Evolutionary conservation across 2,888 invertebrate genomes (phyloP).

Genomic region (Embidobia sp.): DNA sequence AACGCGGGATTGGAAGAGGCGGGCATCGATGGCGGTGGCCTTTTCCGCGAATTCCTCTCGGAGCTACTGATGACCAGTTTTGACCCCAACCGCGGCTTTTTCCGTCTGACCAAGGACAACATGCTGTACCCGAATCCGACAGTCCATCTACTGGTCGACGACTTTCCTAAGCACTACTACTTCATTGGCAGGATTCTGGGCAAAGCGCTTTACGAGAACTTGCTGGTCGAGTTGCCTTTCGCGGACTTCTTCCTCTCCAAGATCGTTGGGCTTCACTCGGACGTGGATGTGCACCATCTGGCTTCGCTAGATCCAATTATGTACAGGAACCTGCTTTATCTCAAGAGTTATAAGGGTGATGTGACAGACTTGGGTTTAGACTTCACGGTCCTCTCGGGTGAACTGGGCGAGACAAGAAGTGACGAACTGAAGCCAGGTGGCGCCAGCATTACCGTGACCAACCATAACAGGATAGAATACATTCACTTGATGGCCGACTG

Average conservation of each 20-base stretch:
- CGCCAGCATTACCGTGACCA: conserved; percentile 93
- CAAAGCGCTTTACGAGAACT: conserved; percentile 97
- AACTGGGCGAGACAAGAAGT: conserved; percentile 93
- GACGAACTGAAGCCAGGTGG: conserved; percentile 96
- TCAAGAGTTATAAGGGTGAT: conserved; percentile 93
- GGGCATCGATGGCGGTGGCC: conserved; percentile 98
- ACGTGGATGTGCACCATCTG: conserved; percentile 94
- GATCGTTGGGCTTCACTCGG: conserved; percentile 89
- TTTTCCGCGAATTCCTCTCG: conserved; percentile 97
- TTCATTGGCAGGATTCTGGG: conserved; percentile 92
- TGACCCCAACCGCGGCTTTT: conserved; percentile 98
- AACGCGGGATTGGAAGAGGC: conserved; percentile 96
- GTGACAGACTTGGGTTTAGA: conserved; percentile 94
- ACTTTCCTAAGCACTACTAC: conserved; percentile 94
- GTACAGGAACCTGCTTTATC: conserved; percentile 93
- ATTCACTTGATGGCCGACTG: conserved; percentile 98
- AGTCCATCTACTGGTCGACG: conserved; percentile 91
- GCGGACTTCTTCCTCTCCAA: conserved; percentile 98
- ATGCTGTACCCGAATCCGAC: conserved; percentile 98
- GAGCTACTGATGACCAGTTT: conserved; percentile 97
- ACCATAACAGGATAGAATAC: conserved; percentile 96
- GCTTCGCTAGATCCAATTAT: conserved; percentile 96
- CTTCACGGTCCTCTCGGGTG: conserved; percentile 95
- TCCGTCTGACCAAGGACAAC: conserved; percentile 93
- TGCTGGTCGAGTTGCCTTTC: conserved; percentile 95